Base-by-base conservation (phyloP, 2,888 invertebrate species). In the Auanema freiburgensis region DNA sequence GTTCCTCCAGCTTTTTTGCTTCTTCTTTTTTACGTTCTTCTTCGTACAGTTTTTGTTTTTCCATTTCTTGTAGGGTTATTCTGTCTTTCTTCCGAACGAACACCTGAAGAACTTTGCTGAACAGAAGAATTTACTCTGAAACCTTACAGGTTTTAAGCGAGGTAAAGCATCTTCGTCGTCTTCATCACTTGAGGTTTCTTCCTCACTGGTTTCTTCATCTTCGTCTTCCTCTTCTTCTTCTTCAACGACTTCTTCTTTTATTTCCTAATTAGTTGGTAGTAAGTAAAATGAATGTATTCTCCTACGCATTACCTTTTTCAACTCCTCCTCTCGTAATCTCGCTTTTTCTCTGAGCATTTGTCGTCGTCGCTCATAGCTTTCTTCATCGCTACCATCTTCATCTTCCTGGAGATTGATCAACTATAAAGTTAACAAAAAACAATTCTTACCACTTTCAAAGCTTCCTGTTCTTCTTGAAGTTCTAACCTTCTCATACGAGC, bases 1-100 rank as follows among this genome's bases (percentile, higher is more conserved):
- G 86, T 75, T 97, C 95, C 81, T 96, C 95, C 1, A 91, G 91
- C 76, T 91, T 88, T 83, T 91, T 90, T 76, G 91, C 90, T 0
- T 90, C 89, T 79, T 95, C 94, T 0, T 88, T 84, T 85, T 95
- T 93, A 59, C 90, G 87, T 84, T 92, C 92, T 81, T 92, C 92
- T 80, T 91, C 90, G 74, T 90, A 91, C 70, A 90, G 88, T 16
- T 90, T 89, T 85, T 94, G 92, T 53, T 91, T 90, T 79, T 97
- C 96, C 76, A 91, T 91, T 84, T 98, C 97, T 75, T 92, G 91
- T 18, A 97, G 91, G 0, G 97, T 97, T 72, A 97, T 91, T 63
- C 98, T 88, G 80, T 98, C 96, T 63, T 72, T 72, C 56, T 69
- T 67, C 69, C 85, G 75, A 16, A 86, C 85, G 80, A 86, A 86